Conservation (phyloP, 2,797 vertebrate species). For the Erethizon dorsatum region DNA sequence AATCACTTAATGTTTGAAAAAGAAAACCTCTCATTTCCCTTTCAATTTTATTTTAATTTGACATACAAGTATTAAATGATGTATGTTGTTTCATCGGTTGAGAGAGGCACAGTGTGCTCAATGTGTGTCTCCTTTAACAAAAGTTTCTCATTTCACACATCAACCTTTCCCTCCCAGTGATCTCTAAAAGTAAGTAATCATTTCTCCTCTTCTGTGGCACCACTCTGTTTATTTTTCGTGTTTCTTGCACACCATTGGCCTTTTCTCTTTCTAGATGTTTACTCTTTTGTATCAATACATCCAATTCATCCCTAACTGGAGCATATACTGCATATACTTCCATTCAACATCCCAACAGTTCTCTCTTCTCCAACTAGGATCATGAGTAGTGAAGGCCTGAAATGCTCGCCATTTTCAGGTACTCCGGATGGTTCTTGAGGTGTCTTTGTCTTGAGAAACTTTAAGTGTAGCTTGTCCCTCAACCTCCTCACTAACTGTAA, state of each 20-base stretch:
- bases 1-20: conserved; percentile 20
- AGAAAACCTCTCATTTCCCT: conserved; percentile 27
- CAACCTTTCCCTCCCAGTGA: not conserved
- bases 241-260: not conserved
- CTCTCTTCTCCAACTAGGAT: too few species aligned
- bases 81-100: not conserved
- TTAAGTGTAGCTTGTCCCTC: not conserved
- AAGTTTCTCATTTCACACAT: not conserved
- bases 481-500: not conserved
- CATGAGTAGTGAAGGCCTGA: not conserved
- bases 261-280: not conserved
- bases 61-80: conserved; percentile 2
- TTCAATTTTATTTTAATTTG: conserved; percentile 3
- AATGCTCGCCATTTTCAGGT: not conserved
- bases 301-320: too few species aligned
- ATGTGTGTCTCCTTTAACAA: not conserved
- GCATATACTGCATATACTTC: too few species aligned
- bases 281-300: not conserved
- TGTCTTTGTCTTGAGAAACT: not conserved
- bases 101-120: not conserved
- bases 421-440: not conserved
- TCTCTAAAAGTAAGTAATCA: not conserved
- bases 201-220: too few species aligned
- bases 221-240: not conserved
- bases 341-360: too few species aligned